These are phyloP conservation scores for Lophius americanus DNA, from an alignment of 2,797 vertebrate genomes.

Conservation along the genomic window DNA sequence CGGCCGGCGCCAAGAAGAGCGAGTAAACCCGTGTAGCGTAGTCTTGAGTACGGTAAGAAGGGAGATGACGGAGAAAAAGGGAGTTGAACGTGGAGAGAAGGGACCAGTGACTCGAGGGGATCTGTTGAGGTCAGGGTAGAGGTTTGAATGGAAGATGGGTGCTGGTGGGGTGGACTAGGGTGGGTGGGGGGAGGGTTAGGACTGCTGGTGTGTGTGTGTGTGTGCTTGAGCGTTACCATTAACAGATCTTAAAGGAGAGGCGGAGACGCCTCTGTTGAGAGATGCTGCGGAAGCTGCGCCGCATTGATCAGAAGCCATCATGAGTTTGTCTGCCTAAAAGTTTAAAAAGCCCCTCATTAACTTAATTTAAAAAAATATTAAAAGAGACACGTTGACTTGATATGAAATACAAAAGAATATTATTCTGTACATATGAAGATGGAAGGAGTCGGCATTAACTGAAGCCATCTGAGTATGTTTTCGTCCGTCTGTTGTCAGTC, in stretches of 20 bases:
- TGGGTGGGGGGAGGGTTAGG: conserved; percentile 23
- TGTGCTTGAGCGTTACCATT: conserved; percentile 74
- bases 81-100: conserved; percentile 36
- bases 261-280: conserved; percentile 44
- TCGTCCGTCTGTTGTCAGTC: conserved; percentile 56
- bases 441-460: conserved; percentile 33
- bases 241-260: conserved; percentile 68
- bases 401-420: conserved; percentile 38
- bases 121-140: conserved; percentile 22
- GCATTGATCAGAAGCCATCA: conserved; percentile 67
- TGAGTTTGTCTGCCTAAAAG: conserved; percentile 54
- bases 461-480: conserved; percentile 62
- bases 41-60: conserved; percentile 61
- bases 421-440: conserved; percentile 59
- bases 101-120: conserved; percentile 59
- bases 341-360: conserved; percentile 58
- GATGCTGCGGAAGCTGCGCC: conserved; percentile 54
- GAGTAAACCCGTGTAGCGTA: conserved; percentile 65
- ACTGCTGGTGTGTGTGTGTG: conserved; percentile 41
- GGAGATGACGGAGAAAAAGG: conserved; percentile 37
- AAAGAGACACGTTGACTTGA: conserved; percentile 60
- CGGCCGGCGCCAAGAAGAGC: conserved; percentile 77
- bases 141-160: conserved; percentile 21
- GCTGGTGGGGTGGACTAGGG: conserved; percentile 23
- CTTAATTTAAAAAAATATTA: conserved; percentile 43